Evolutionary conservation across 2,113 vertebrate species (phyloP).

Genomic region (Rhinopomastus cyanomelas): DNA sequence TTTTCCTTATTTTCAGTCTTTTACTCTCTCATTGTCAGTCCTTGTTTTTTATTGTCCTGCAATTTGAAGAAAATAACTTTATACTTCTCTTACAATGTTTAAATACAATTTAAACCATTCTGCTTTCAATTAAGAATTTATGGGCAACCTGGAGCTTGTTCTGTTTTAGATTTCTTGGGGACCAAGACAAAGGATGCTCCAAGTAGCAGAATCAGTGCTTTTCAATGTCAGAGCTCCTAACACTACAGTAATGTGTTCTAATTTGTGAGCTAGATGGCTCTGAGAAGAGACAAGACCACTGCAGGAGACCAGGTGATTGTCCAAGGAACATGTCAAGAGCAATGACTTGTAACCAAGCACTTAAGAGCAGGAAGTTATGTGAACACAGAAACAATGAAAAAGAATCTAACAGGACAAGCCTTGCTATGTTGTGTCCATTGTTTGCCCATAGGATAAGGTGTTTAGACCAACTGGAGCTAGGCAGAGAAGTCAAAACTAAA

Average conservation of each 20-base stretch:
- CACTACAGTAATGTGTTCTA: not conserved
- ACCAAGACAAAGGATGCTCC: not conserved
- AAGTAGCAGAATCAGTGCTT: not conserved
- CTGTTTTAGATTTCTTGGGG: not conserved
- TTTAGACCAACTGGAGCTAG: not conserved
- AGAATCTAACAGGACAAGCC: not conserved
- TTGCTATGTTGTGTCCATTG: not conserved
- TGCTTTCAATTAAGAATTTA: not conserved
- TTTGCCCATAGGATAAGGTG: not conserved
- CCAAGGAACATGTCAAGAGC: not conserved
- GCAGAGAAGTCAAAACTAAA: not conserved
- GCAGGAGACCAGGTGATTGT: not conserved
- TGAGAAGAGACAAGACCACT: not conserved
- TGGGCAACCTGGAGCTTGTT: not conserved
- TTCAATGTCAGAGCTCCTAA: not conserved
- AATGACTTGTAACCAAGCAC: not conserved
- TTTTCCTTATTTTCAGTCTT: constrained; percentile 6
- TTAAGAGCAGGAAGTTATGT: not conserved
- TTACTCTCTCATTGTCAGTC: not conserved
- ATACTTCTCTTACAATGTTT: not conserved
- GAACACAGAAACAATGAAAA: not conserved
- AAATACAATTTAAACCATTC: not conserved
- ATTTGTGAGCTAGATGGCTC: not conserved
- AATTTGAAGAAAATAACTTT: not conserved
- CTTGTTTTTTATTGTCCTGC: not conserved